Percentiles rank a stretch among this genome's conserved stretches.
Conservation (phyloP, 2,113 vertebrate genomes). For the Chelonoidis abingdonii region DNA sequence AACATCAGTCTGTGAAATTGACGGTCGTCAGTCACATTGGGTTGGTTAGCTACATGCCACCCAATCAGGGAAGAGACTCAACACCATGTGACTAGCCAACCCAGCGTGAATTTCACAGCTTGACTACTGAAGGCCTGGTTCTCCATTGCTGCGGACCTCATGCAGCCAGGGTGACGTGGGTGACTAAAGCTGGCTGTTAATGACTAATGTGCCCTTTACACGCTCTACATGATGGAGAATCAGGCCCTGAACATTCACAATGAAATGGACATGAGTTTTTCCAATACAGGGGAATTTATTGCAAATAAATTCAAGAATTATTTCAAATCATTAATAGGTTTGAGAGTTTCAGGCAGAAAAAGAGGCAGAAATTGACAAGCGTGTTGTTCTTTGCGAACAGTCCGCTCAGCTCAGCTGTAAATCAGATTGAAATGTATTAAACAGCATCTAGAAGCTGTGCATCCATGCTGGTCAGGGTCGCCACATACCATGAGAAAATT, state of each 20-base stretch:
- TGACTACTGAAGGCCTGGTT: neutral
- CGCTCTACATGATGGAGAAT: neutral
- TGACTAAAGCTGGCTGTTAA: neutral
- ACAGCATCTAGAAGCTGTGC: neutral
- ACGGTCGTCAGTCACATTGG: neutral
- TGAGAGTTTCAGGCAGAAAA: neutral
- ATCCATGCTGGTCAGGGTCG: neutral
- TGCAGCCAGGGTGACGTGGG: accelerated
- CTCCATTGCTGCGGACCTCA: neutral
- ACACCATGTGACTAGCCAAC: neutral
- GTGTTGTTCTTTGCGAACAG: neutral
- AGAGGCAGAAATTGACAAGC: neutral
- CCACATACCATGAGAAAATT: neutral
- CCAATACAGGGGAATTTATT: neutral
- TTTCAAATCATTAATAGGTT: neutral
- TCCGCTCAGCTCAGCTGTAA: neutral
- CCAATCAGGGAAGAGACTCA: neutral
- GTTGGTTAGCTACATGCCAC: neutral
- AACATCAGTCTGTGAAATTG: neutral
- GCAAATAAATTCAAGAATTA: neutral
- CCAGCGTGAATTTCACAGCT: neutral
- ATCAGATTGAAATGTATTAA: neutral
- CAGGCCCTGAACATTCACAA: neutral
- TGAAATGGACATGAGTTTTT: neutral
- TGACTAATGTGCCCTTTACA: neutral